phyloP scores from a whole-genome alignment of 1,140 invertebrate species.

The Pseudomyrmex gracilis region DNA sequence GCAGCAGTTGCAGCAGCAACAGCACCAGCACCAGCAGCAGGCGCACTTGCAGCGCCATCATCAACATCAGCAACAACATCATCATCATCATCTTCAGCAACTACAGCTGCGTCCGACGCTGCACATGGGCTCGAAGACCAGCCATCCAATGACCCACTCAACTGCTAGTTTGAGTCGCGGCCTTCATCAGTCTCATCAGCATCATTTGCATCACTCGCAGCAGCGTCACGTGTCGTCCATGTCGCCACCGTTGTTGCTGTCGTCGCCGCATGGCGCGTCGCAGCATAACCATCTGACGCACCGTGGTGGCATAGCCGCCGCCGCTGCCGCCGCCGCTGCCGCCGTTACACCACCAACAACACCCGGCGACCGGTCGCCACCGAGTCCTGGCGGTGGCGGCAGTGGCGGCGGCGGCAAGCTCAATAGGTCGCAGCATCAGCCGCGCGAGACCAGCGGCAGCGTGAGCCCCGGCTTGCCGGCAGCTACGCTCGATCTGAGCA shows the following conservation, averaged over 20 bases:
- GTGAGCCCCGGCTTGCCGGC: conserved; percentile 87
- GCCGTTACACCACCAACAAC: conserved; percentile 81
- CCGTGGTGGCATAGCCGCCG: conserved; percentile 63
- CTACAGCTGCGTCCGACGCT: conserved; percentile 33
- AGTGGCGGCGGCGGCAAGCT: conserved; percentile 64
- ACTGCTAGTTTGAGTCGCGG: conserved; percentile 47
- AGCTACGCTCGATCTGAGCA: conserved; percentile 89
- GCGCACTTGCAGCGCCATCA: conserved; percentile 66
- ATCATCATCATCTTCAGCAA: conserved; percentile 69
- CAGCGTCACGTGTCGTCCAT: conserved; percentile 76
- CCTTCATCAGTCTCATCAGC: conserved; percentile 52
- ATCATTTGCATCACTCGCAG: conserved; percentile 74
- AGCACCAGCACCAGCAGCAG: conserved; percentile 74
- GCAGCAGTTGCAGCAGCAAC: conserved; percentile 77
- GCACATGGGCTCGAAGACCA: conserved; percentile 50
- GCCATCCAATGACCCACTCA: conserved; percentile 37
- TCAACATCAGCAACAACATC: conserved; percentile 66
- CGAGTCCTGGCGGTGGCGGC: conserved; percentile 78
- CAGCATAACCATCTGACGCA: conserved; percentile 80
- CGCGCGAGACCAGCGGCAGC: conserved; percentile 87
- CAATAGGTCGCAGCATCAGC: conserved; percentile 79
- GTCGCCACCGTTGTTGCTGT: conserved; percentile 83
- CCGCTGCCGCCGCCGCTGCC: conserved; percentile 82
- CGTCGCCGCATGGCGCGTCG: conserved; percentile 83
- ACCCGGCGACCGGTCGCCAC: conserved; percentile 82